Percentiles rank a stretch among this genome's conserved stretches.
Conservation (phyloP, 2,888 invertebrate genomes). For the Spisula subtruncata region DNA sequence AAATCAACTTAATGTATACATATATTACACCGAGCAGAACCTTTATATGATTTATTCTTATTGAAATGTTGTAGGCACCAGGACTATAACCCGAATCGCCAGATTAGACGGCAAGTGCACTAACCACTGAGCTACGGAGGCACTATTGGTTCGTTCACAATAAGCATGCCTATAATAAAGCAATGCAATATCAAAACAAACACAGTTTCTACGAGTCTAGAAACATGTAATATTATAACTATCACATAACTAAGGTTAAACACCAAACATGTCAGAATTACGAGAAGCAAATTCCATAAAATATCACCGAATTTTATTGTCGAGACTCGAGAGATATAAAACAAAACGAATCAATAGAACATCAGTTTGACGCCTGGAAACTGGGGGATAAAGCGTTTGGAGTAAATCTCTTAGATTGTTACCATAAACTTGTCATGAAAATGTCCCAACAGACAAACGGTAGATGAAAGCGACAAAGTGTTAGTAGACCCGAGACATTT, state of each 20-base stretch:
- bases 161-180: no score
- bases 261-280: neutral
- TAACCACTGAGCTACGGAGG: no score
- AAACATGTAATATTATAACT: no score
- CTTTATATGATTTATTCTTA: no score
- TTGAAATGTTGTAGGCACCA: no score
- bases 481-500: neutral
- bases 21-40: no score
- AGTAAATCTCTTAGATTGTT: neutral
- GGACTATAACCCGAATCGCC: no score
- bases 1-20: no score
- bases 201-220: no score
- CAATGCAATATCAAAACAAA: no score
- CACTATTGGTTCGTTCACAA: no score
- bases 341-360: slow-evolving; percentile 9
- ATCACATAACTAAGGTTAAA: neutral
- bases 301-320: neutral
- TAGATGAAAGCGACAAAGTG: neutral
- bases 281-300: neutral
- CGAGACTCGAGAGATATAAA: neutral
- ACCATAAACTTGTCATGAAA: slow-evolving; percentile 12
- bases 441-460: neutral
- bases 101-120: no score
- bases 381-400: neutral
- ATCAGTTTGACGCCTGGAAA: neutral